Evolutionary conservation across 2,888 invertebrate species (phyloP), one percentile per base, ranked within the genome.

Genomic region (Heliconius ethilla): DNA sequence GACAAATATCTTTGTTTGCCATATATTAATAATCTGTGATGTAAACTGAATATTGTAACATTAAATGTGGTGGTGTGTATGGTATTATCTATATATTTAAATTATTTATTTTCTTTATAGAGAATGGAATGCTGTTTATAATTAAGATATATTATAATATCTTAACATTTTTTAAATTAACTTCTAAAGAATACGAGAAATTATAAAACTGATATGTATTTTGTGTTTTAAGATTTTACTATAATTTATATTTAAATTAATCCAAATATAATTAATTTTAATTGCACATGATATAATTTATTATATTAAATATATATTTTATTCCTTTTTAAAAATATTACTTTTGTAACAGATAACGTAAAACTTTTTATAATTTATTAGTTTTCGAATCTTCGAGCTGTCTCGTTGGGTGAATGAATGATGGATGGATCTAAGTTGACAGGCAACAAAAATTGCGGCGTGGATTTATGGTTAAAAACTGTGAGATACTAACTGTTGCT

Each of bases 381-480:
- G 18, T 29, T 67, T 51, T 70, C 27, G 70, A 72, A 66, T 77
- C 63, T 76, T 70, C 76, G 78, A 67, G 76, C 70, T 75, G 77
- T 77, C 75, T 78, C 73, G 63, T 40, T 79, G 69, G 78, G 76
- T 81, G 80, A 81, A 70, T 74, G 82, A 82, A 82, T 82, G 83
- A 83, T 82, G 80, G 89, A 90, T 89, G 86, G 86, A 87, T 89
- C 87, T 86, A 83, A 85, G 84, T 84, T 86, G 91, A 90, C 91
- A 90, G 89, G 87, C 84, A 89, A 89, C 88, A 89, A 91, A 91
- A 92, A 89, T 89, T 93, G 90, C 92, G 91, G 93, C 93, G 93
- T 94, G 93, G 92, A 93, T 91, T 90, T 91, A 89, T 90, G 89
- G 90, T 87, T 89, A 89, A 88, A 72, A 87, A 88, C 89, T 86